phyloP scores from a whole-genome alignment of 2,888 invertebrate species.

The Lepidocyrtinus sp. region DNA sequence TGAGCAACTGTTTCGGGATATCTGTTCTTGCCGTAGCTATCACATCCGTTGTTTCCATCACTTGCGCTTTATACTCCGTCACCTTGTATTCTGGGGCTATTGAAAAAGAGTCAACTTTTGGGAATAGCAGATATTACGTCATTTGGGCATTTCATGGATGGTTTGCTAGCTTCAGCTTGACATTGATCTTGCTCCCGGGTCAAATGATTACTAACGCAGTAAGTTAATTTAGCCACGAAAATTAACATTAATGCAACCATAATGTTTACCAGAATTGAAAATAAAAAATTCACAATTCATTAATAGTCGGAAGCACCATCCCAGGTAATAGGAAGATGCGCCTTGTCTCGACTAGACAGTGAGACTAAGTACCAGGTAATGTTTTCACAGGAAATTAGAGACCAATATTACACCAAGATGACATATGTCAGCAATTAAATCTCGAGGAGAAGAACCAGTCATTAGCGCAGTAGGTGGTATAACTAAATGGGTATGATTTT shows the following conservation, averaged over 20 bases:
- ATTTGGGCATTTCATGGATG: constrained; percentile 54
- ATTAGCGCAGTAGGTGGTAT: too few relatives aligned
- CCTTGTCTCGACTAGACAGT: constrained; percentile 26
- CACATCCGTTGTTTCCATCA: constrained; percentile 37
- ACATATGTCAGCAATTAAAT: too few relatives aligned
- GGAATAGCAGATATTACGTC: constrained; percentile 27
- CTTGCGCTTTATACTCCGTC: constrained; percentile 33
- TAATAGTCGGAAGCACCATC: constrained; percentile 47
- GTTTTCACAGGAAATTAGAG: too few relatives aligned
- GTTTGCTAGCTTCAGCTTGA: constrained; percentile 36
- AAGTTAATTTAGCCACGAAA: neutral
- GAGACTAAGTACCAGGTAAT: constrained; percentile 50
- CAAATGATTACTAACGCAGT: constrained; percentile 52
- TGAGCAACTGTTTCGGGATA: constrained; percentile 46
- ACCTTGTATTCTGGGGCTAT: constrained; percentile 39
- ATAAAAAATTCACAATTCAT: neutral
- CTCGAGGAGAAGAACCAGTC: too few relatives aligned
- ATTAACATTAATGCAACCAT: neutral
- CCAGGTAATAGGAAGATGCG: constrained; percentile 27
- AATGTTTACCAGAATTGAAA: neutral
- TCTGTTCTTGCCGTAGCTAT: constrained; percentile 37
- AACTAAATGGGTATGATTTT: neutral
- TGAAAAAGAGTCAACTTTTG: neutral
- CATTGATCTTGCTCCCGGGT: constrained; percentile 40
- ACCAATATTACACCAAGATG: too few relatives aligned